These are phyloP conservation scores for Archips xylosteana DNA, from an alignment of 2,888 invertebrate genomes.

Conservation along the genomic window DNA sequence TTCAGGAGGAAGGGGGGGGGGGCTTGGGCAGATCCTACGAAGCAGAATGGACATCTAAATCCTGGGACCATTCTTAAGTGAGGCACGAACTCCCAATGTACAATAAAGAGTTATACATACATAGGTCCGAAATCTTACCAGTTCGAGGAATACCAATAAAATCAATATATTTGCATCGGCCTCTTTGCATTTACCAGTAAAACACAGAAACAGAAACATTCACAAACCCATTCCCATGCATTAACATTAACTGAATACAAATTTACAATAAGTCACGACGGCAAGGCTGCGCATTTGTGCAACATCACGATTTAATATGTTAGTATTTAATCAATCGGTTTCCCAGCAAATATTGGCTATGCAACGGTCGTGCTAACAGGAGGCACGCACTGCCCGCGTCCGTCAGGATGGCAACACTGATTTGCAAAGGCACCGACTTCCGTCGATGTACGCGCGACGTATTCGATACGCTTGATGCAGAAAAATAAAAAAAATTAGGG, in stretches of 20 bases:
- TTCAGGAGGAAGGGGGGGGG: too few relatives aligned
- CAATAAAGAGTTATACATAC: too few relatives aligned
- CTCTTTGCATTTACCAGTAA: conserved; percentile 11
- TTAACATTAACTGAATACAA: conserved; percentile 36
- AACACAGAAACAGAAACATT: conserved; percentile 36
- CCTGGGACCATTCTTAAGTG: too few relatives aligned
- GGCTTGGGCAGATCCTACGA: too few relatives aligned
- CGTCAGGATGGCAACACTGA: conserved; percentile 56
- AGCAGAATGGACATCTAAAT: too few relatives aligned
- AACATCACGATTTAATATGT: conserved; percentile 58
- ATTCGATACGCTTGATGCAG: conserved; percentile 47
- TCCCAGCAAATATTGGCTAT: conserved; percentile 58
- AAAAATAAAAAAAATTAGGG: background rate
- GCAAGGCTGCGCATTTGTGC: conserved; percentile 65
- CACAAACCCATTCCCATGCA: conserved; percentile 24
- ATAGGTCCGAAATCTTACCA: too few relatives aligned
- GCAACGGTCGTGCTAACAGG: conserved; percentile 60
- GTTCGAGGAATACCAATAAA: background rate
- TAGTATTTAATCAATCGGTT: conserved; percentile 48
- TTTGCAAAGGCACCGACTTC: conserved; percentile 77
- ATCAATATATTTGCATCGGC: background rate
- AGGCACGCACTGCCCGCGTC: conserved; percentile 53
- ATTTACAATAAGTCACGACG: conserved; percentile 58
- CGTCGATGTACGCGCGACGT: conserved; percentile 56
- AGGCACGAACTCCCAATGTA: too few relatives aligned